Percentiles rank a stretch among this genome's conserved stretches.
These are phyloP conservation scores for Eledone cirrhosa DNA, from an alignment of 2,888 invertebrate species.

Conservation along the genomic window DNA sequence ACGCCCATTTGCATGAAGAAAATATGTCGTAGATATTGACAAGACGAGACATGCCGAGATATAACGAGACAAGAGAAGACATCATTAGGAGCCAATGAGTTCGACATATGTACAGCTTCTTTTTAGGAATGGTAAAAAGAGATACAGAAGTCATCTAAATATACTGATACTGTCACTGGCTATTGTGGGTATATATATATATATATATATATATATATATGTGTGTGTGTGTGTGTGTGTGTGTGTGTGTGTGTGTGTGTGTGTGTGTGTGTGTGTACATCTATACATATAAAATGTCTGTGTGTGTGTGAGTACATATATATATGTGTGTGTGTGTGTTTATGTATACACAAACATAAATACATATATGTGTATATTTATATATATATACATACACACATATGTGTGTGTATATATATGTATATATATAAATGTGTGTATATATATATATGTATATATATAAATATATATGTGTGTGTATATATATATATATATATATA, in stretches of 20 bases:
- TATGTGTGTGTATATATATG: not conserved
- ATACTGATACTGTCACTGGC: no score
- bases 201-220: not conserved
- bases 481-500: no score
- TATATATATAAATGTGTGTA: no score
- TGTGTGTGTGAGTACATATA: not conserved
- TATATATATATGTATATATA: no score
- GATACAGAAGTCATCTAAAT: not conserved
- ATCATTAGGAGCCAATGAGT: no score
- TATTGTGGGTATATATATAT: no score
- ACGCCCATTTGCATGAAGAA: no score
- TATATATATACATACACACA: not conserved
- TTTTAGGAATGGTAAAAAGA: not conserved
- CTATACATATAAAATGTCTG: not conserved
- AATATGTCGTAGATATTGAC: no score
- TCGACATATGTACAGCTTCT: not conserved
- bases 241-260: not conserved
- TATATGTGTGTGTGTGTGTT: not conserved
- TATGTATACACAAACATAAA: not conserved
- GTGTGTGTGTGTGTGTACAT: not conserved
- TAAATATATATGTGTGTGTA: no score
- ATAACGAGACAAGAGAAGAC: no score
- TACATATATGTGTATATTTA: not conserved
- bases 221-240: not conserved
- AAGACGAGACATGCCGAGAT: no score